A percentile compares a stretch with the other conserved stretches of the same genome.
Evolutionary conservation across 2,888 invertebrate genomes (phyloP).

Genomic region (Schizotus pectinicornis): DNA sequence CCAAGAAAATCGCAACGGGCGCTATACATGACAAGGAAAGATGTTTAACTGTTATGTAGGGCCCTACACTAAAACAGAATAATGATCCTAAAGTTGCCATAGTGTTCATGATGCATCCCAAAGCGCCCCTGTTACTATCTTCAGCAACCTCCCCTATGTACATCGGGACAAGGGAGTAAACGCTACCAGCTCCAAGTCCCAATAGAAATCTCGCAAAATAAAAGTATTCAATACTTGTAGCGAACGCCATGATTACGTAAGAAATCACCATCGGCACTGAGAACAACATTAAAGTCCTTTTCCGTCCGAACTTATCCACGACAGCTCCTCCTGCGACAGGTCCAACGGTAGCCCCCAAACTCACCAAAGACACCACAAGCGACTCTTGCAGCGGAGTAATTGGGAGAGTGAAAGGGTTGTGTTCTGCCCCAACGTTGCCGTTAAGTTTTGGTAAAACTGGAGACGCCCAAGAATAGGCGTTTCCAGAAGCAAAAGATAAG

Average conservation of each 20-base stretch:
- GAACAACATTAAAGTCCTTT: conserved; percentile 68
- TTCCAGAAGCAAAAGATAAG: conserved; percentile 18
- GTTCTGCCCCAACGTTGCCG: conserved; percentile 1
- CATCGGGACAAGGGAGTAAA: conserved; percentile 77
- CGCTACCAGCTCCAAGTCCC: conserved; percentile 71
- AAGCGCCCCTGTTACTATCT: conserved; percentile 75
- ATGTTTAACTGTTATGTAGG: conserved; percentile 68
- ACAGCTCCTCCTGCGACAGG: conserved; percentile 25
- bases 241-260: conserved; percentile 31
- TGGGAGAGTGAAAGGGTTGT: conserved; percentile 14
- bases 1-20: conserved; percentile 61
- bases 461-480: conserved; percentile 23
- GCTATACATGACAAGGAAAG: conserved; percentile 47
- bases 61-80: conserved; percentile 73
- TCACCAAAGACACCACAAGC: conserved; percentile 30
- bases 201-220: conserved; percentile 65
- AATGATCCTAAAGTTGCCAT: conserved; percentile 74
- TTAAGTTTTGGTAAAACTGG: conserved; percentile 19
- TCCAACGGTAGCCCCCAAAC: conserved; percentile 31
- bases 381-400: conserved; percentile 32
- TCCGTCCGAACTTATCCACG: conserved; percentile 61
- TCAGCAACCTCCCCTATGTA: conserved; percentile 86
- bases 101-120: conserved; percentile 72
- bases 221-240: conserved; percentile 26
- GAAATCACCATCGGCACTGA: conserved; percentile 68